These are phyloP conservation scores for Drosophila rellima DNA, from an alignment of 2,888 invertebrate genomes.

Conservation along the genomic window DNA sequence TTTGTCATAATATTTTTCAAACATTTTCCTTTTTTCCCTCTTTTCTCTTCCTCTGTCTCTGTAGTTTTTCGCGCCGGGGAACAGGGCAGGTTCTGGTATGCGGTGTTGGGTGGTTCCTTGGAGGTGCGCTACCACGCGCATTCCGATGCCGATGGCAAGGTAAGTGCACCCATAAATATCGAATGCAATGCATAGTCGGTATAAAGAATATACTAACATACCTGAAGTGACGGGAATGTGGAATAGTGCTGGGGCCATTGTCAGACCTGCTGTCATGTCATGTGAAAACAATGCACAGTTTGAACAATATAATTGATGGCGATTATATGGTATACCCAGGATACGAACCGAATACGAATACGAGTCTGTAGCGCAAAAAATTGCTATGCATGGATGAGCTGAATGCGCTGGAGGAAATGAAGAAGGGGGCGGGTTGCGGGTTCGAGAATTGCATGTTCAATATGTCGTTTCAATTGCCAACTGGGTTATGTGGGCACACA, in stretches of 20 bases:
- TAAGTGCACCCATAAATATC: conserved; percentile 82
- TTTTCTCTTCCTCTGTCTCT: conserved; percentile 3
- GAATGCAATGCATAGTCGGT: neutral
- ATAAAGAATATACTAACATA: conserved; percentile 6
- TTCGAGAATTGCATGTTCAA: conserved; percentile 43
- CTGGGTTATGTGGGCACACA: conserved; percentile 31
- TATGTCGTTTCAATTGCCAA: conserved; percentile 63
- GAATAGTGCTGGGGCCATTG: conserved; percentile 14
- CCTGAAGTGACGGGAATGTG: neutral
- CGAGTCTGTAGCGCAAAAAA: conserved; percentile 7
- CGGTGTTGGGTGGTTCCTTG: conserved; percentile 90
- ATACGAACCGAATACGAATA: neutral
- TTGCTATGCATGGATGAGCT: conserved; percentile 49
- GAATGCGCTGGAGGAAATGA: conserved; percentile 5
- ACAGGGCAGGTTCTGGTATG: conserved; percentile 92
- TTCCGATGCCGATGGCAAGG: conserved; percentile 88
- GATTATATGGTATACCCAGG: conserved; percentile 55
- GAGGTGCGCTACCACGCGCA: conserved; percentile 89
- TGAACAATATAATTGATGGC: conserved; percentile 75
- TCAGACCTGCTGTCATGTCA: conserved; percentile 44
- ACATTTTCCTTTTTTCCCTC: conserved; percentile 3
- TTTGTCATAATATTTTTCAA: conserved; percentile 10
- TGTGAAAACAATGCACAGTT: conserved; percentile 55
- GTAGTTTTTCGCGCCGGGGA: conserved; percentile 92
- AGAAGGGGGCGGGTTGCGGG: no score